Evolutionary conservation across 2,888 invertebrate genomes (phyloP).

Genomic region (Dryomyza anilis): DNA sequence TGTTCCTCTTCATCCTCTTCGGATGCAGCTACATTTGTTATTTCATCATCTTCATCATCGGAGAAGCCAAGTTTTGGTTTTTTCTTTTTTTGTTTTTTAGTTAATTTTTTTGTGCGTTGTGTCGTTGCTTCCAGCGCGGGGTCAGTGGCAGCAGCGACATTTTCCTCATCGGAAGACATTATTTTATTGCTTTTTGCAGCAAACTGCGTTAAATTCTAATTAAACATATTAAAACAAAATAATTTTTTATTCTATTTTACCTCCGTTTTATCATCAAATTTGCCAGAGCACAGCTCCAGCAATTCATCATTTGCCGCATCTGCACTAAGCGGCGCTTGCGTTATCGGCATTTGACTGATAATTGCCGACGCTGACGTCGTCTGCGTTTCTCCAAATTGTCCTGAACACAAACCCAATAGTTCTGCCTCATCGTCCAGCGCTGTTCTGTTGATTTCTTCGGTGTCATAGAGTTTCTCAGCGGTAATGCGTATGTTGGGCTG

Average conservation of each 20-base stretch:
- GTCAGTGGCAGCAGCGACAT: conserved; percentile 19
- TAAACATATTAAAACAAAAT: background rate
- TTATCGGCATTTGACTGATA: conserved; percentile 54
- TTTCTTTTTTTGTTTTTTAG: conserved; percentile 48
- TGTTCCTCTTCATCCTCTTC: conserved; percentile 47
- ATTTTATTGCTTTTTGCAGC: too few species aligned
- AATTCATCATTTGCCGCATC: conserved; percentile 62
- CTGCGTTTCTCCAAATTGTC: conserved; percentile 64
- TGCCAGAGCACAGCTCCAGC: conserved; percentile 67
- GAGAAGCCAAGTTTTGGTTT: conserved; percentile 58
- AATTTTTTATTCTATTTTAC: background rate
- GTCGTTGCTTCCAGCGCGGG: conserved; percentile 34
- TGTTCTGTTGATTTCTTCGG: conserved; percentile 38
- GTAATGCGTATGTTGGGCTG: conserved; percentile 36
- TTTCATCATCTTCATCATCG: conserved; percentile 53
- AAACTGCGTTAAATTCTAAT: background rate
- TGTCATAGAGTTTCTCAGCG: conserved; percentile 44
- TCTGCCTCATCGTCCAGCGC: conserved; percentile 60
- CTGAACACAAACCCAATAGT: conserved; percentile 65
- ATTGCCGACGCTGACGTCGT: too few species aligned
- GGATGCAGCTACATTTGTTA: background rate
- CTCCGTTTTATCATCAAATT: conserved; percentile 54
- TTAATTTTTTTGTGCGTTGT: conserved; percentile 53
- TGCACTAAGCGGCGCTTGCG: conserved; percentile 40
- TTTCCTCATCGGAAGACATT: conserved; percentile 63